phyloP scores from a whole-genome alignment of 1,140 invertebrate species.

The Drosophila nannoptera region DNA sequence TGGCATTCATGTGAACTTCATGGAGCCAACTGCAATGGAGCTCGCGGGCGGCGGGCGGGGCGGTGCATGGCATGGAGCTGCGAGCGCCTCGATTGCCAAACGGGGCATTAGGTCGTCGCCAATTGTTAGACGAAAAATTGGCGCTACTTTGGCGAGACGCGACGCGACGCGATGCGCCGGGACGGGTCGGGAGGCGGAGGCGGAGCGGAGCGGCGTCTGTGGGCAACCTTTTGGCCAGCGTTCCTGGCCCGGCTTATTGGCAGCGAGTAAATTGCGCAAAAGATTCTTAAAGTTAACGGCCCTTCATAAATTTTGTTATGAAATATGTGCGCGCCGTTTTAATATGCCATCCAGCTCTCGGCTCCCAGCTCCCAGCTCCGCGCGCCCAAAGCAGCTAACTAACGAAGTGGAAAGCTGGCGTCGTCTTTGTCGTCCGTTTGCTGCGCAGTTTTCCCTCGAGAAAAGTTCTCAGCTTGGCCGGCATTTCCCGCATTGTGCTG shows the following conservation, averaged over 20 bases:
- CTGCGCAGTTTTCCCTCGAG: conserved; percentile 66
- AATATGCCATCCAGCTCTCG: conserved; percentile 54
- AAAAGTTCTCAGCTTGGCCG: conserved; percentile 66
- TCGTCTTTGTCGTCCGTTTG: conserved; percentile 20
- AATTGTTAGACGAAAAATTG: conserved; percentile 77
- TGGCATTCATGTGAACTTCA: conserved; percentile 78
- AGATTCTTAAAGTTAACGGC: conserved; percentile 77
- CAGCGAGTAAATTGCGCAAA: conserved; percentile 66
- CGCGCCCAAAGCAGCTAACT: conserved; percentile 10
- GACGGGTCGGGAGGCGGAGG: conserved; percentile 53
- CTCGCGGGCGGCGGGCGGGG: background rate
- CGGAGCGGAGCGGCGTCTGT: conserved; percentile 16
- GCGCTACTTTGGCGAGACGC: conserved; percentile 64
- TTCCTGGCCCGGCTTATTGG: conserved; percentile 13
- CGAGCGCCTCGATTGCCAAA: conserved; percentile 58
- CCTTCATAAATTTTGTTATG: conserved; percentile 77
- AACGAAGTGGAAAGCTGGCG: conserved; percentile 46
- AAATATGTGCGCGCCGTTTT: conserved; percentile 73
- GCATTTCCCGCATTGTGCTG: conserved; percentile 47
- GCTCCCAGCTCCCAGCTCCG: no score
- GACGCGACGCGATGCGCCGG: conserved; percentile 35
- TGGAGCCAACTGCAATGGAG: conserved; percentile 26
- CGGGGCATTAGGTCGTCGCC: conserved; percentile 74
- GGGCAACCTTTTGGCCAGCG: conserved; percentile 16
- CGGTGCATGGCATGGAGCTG: background rate